A percentile compares a stretch with the other conserved stretches of the same genome.
phyloP scores from a whole-genome alignment of 2,888 invertebrate genomes.

The Mimas tiliae region DNA sequence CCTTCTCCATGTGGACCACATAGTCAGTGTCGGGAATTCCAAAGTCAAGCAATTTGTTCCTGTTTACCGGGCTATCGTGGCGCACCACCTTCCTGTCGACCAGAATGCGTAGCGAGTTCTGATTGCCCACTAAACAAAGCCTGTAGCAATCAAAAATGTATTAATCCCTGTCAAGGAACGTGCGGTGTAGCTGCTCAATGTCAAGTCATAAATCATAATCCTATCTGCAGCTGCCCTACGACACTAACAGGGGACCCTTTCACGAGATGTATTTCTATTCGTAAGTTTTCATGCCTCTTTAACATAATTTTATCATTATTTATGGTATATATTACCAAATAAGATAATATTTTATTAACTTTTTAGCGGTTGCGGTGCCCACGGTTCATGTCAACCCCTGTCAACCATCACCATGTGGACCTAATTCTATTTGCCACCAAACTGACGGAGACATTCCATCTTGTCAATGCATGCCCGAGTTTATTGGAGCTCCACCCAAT shows the following conservation, averaged over 20 bases:
- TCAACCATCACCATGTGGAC: slow-evolving; percentile 91
- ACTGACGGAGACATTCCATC: slow-evolving; percentile 85
- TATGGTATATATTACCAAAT: neutral
- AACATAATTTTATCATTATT: neutral
- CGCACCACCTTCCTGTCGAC: slow-evolving; percentile 88
- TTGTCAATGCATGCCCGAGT: slow-evolving; percentile 88
- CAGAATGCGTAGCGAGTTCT: slow-evolving; percentile 89
- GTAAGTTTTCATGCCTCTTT: slow-evolving; percentile 63
- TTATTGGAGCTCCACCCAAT: slow-evolving; percentile 88
- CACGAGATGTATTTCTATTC: slow-evolving; percentile 81
- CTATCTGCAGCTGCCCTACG: slow-evolving; percentile 88
- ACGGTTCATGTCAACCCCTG: slow-evolving; percentile 85
- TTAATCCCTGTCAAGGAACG: slow-evolving; percentile 90
- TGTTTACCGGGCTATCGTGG: slow-evolving; percentile 87
- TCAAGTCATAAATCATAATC: slow-evolving; percentile 90
- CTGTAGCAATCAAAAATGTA: slow-evolving; percentile 89
- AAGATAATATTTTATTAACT: slow-evolving; percentile 23
- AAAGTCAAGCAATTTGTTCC: slow-evolving; percentile 88
- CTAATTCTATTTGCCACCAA: slow-evolving; percentile 87
- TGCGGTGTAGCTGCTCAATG: slow-evolving; percentile 91
- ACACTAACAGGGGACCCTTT: slow-evolving; percentile 89
- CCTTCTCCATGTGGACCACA: slow-evolving; percentile 87
- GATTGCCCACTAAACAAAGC: slow-evolving; percentile 89
- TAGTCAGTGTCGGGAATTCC: slow-evolving; percentile 86
- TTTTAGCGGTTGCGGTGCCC: slow-evolving; percentile 61